Evolutionary conservation across 2,113 vertebrate genomes (phyloP).

Genomic region (Haplotaxodon microlepis): DNA sequence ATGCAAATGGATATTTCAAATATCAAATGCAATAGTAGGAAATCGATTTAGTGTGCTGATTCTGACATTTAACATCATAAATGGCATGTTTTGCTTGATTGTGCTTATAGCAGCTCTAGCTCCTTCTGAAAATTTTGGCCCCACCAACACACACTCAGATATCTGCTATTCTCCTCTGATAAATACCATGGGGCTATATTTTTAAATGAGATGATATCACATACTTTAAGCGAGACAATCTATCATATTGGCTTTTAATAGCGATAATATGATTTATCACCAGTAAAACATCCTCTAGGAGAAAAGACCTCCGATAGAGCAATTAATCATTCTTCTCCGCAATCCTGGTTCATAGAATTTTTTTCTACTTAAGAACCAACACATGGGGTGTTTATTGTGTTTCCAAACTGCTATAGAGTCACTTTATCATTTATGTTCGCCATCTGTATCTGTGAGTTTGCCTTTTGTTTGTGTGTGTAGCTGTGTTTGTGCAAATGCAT

Average conservation of each 20-base stretch:
- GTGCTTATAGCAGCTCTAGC: background rate
- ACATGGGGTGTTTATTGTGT: constrained; percentile 57
- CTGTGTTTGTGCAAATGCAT: background rate
- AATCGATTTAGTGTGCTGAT: background rate
- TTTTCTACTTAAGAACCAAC: constrained; percentile 48
- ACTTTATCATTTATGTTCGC: constrained; percentile 61
- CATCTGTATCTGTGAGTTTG: constrained; percentile 31
- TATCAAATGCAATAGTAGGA: background rate
- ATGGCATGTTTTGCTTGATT: background rate
- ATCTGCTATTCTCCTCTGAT: constrained; percentile 16
- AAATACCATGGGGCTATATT: constrained; percentile 42
- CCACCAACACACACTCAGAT: constrained; percentile 9
- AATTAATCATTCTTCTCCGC: constrained; percentile 70
- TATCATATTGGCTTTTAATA: constrained; percentile 73
- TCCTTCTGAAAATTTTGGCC: background rate
- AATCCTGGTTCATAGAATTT: constrained; percentile 47
- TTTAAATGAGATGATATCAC: constrained; percentile 64
- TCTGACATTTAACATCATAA: background rate
- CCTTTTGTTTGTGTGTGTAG: constrained; percentile 9
- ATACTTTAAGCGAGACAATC: constrained; percentile 49
- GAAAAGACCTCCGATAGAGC: constrained; percentile 60
- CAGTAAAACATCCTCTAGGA: constrained; percentile 39
- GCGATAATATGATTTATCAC: constrained; percentile 75
- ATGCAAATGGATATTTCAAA: background rate
- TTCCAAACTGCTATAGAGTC: constrained; percentile 40